These are phyloP conservation scores for Tricholaema leucomelas DNA, from an alignment of 2,113 vertebrate genomes.

Conservation along the genomic window DNA sequence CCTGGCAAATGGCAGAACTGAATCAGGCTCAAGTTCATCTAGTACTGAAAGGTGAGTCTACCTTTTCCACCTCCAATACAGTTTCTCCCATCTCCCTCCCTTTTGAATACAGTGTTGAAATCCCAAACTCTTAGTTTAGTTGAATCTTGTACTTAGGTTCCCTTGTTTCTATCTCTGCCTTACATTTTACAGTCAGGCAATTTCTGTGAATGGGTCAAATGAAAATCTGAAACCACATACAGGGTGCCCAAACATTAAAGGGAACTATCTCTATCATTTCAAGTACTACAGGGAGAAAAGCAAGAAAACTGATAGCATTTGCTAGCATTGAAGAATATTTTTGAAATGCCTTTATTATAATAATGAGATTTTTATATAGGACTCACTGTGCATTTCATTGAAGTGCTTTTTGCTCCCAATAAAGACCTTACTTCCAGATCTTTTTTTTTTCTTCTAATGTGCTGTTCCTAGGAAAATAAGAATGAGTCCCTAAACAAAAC, in stretches of 20 bases:
- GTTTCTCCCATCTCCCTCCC: background rate
- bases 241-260: background rate
- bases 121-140: background rate
- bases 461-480: background rate
- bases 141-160: background rate
- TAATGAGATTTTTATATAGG: background rate
- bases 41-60: background rate
- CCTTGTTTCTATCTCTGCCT: background rate
- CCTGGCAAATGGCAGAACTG: background rate
- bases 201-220: background rate
- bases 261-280: background rate
- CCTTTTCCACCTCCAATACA: background rate
- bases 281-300: background rate
- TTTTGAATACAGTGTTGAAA: background rate
- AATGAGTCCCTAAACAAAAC: background rate
- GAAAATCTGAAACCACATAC: background rate
- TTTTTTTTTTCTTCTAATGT: background rate
- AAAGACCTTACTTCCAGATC: background rate
- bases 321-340: background rate
- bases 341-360: background rate
- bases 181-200: background rate
- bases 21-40: background rate
- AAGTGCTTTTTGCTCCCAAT: background rate
- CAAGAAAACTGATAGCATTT: background rate
- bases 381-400: background rate